Evolutionary conservation across 1,140 invertebrate genomes (phyloP).

Genomic region (Drosophila miranda): DNA sequence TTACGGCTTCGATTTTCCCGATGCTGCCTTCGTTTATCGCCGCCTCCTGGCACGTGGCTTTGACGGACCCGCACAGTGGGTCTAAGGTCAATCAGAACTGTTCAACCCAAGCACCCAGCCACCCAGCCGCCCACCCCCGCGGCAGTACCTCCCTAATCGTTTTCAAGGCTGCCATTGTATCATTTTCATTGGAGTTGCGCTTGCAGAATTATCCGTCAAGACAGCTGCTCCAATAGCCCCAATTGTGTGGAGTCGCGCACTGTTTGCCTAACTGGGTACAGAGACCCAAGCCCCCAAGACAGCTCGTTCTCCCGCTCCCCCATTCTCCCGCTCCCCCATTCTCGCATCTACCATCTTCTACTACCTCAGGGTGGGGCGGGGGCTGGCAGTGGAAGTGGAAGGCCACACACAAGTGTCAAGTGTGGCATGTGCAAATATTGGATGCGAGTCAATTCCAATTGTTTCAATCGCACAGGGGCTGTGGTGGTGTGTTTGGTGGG

Average conservation of each 20-base stretch:
- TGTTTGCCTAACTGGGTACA: conserved; percentile 20
- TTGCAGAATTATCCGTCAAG: conserved; percentile 18
- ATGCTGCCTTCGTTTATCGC: neutral
- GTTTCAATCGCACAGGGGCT: conserved; percentile 9
- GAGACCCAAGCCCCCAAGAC: too few relatives aligned
- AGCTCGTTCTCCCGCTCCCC: too few relatives aligned
- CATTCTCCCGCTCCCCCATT: too few relatives aligned
- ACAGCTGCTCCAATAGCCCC: conserved; percentile 36
- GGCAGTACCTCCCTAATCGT: too few relatives aligned
- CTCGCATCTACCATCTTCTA: too few relatives aligned
- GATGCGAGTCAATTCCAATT: conserved; percentile 32
- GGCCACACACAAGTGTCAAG: conserved; percentile 20
- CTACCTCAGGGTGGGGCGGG: too few relatives aligned
- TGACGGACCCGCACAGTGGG: conserved; percentile 23
- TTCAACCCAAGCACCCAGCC: neutral
- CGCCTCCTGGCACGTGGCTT: conserved; percentile 20
- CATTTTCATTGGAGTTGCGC: conserved; percentile 44
- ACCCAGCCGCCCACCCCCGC: too few relatives aligned
- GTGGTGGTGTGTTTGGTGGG: conserved; percentile 1
- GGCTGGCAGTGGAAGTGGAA: conserved; percentile 4
- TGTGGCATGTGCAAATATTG: conserved; percentile 57
- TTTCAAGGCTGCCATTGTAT: neutral
- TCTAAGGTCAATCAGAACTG: conserved; percentile 17
- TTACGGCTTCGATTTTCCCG: conserved; percentile 36
- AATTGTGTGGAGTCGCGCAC: conserved; percentile 35